Evolutionary conservation across 2,113 vertebrate genomes (phyloP), one percentile per base, ranked within the genome.

Genomic region (Tragelaphus buxtoni): DNA sequence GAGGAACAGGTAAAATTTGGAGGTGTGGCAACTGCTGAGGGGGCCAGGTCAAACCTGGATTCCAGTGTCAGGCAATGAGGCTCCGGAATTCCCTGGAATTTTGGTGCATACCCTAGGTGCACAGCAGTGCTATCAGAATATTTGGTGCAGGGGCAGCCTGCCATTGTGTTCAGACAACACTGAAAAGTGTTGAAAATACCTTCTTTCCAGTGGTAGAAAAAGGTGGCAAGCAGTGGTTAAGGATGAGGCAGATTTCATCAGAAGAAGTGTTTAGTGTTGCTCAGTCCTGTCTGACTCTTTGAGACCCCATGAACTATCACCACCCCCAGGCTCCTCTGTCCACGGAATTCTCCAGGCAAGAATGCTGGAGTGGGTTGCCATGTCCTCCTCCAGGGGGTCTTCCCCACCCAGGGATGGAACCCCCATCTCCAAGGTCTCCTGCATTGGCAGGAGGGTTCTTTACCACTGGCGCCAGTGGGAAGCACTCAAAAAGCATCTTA

Each of bases 101-200:
- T n/a, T 7, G 35, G 14, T 17, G 28, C 7, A 9, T 7, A 5
- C 4, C 2, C 4, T 11, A 32, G 30, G n/a, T 26, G 28, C 76
- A 20, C 28, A 10, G 28, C 9, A 6, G 9, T 32, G 76, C 16
- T 11, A 28, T 22, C 7, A 45, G 30, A 26, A 26, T 7, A 39
- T 51, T 1, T 0, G 7, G 28, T 69, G 6, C 20, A 18, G 9
- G 22, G 7, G 13, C 3, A 18, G 12, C 5, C 5, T 1, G 6
- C 22, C 10, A 1, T 5, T 65, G 32, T 58, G 18, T 63, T 74
- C 55, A n/a, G 81, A 63, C 58, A 74, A 30, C 2, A 14, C 16
- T 16, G 53, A 32, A 26, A 30, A 95, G 14, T 7, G 20, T 20
- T 69, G 82, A 77, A 69, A 74, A 47, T 16, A 9, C 49, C 5